Evolutionary conservation across 1,140 invertebrate species (phyloP).

Genomic region (Theocolax elegans): DNA sequence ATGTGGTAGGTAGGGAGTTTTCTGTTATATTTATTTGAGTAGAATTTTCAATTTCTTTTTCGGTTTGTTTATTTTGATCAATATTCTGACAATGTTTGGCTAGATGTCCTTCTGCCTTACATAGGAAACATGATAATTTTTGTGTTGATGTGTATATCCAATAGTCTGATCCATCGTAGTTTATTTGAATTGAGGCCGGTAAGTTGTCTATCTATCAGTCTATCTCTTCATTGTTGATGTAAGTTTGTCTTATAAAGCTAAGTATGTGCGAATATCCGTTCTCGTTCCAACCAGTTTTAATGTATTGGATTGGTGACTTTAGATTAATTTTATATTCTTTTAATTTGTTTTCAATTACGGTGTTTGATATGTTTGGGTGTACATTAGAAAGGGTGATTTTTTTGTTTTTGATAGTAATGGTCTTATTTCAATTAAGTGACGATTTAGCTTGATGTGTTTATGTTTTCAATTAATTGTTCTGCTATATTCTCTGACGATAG

Average conservation of each 20-base stretch:
- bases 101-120: constrained; percentile 14
- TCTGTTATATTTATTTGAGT: neutral
- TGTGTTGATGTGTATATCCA: constrained; percentile 30
- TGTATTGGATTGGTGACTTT: neutral
- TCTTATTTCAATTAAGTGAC: neutral
- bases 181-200: neutral
- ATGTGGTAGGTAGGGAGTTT: no score
- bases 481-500: neutral
- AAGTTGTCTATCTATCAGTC: no score
- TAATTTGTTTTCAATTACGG: constrained; percentile 1
- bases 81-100: constrained; percentile 17
- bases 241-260: no score
- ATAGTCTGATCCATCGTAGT: constrained; percentile 18
- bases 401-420: neutral
- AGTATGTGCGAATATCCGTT: neutral
- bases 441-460: neutral
- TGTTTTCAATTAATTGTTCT: neutral
- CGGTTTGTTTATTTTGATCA: neutral
- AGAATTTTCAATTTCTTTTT: neutral
- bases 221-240: constrained; percentile 1
- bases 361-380: neutral
- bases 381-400: constrained; percentile 16
- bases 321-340: neutral
- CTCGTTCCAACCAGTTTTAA: neutral
- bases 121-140: constrained; percentile 11